A percentile compares a stretch with the other conserved stretches of the same genome.
phyloP scores from a whole-genome alignment of 1,140 invertebrate genomes.

The Trissolcus basalis region DNA sequence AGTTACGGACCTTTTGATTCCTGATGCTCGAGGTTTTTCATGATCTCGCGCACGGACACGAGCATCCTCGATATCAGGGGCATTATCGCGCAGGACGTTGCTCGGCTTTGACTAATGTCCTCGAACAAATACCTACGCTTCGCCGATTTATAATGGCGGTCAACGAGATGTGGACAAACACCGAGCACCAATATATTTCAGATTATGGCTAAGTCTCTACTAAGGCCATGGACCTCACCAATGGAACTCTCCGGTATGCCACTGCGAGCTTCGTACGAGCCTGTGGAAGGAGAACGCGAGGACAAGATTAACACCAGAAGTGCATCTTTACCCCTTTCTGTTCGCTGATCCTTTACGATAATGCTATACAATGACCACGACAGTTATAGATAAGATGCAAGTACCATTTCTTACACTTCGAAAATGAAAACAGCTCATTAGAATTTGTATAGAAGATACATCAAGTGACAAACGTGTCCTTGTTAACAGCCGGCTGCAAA shows the following conservation, averaged over 20 bases:
- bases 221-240: conserved; percentile 56
- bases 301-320: conserved; percentile 69
- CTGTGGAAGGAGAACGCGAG: conserved; percentile 51
- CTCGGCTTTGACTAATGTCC: conserved; percentile 76
- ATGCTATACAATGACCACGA: conserved; percentile 62
- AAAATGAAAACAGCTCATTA: conserved; percentile 40
- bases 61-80: conserved; percentile 69
- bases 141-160: conserved; percentile 75
- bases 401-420: conserved; percentile 41
- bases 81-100: conserved; percentile 75
- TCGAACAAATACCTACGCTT: conserved; percentile 75
- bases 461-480: neutral
- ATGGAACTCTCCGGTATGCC: conserved; percentile 49
- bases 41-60: conserved; percentile 59
- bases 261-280: conserved; percentile 43
- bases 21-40: conserved; percentile 53
- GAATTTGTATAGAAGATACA: conserved; percentile 17
- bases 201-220: conserved; percentile 73
- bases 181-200: conserved; percentile 75
- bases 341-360: conserved; percentile 63
- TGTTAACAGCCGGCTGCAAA: too few species aligned
- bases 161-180: conserved; percentile 76
- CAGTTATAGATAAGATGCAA: conserved; percentile 49
- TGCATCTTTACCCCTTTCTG: conserved; percentile 61
- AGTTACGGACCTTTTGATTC: conserved; percentile 64